phyloP scores from a whole-genome alignment of 92 coral and sea anemone species.

The Epizoanthus illoricatus region DNA sequence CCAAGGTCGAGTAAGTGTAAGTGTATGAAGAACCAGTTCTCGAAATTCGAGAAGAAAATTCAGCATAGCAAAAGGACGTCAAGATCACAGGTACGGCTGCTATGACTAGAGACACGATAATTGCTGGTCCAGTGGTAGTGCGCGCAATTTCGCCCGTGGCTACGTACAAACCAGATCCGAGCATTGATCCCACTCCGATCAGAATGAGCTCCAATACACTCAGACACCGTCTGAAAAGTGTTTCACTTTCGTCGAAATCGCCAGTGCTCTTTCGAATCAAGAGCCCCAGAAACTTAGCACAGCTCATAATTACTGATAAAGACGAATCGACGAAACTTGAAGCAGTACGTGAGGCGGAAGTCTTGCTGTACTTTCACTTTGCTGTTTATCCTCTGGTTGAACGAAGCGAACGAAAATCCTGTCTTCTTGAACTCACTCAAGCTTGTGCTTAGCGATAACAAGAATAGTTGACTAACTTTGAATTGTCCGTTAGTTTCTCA shows the following conservation, averaged over 20 bases:
- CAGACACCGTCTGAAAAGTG: conserved; percentile 78
- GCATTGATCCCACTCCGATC: conserved; percentile 86
- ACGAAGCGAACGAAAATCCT: too few species aligned
- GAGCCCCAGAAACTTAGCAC: conserved; percentile 57
- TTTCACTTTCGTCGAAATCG: conserved; percentile 64
- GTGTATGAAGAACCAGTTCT: conserved; percentile 81
- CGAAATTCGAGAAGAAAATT: conserved; percentile 74
- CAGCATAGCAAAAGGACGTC: conserved; percentile 82
- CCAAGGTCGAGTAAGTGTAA: conserved; percentile 73
- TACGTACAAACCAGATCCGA: conserved; percentile 83
- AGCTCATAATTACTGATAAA: conserved; percentile 59
- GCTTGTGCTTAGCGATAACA: too few species aligned
- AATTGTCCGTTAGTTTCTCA: too few species aligned
- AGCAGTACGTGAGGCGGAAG: not conserved
- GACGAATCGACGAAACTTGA: not conserved
- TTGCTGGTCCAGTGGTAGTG: conserved; percentile 87
- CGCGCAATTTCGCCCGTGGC: conserved; percentile 90
- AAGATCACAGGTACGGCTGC: conserved; percentile 80
- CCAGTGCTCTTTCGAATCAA: conserved; percentile 59
- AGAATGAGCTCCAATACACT: conserved; percentile 64
- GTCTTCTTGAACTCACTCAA: too few species aligned
- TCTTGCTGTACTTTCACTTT: too few species aligned
- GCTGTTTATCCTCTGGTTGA: too few species aligned
- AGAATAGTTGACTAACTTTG: too few species aligned
- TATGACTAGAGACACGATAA: conserved; percentile 69